Base-by-base conservation (phyloP, 2,888 invertebrate genomes). In the Blastobasis adustella region DNA sequence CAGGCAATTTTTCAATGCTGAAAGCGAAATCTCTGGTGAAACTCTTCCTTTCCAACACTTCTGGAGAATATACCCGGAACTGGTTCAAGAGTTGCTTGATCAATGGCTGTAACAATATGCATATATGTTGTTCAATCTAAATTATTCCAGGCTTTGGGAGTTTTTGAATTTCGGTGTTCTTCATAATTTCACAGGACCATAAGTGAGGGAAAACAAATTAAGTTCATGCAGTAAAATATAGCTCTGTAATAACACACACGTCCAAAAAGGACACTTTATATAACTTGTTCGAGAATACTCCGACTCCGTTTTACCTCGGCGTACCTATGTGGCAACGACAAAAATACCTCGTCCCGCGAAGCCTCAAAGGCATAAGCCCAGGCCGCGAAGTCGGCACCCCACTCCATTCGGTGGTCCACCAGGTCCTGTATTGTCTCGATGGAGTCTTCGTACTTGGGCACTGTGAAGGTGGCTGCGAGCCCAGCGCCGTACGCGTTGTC, bases 371-470 rank as follows among this genome's bases (percentile, higher is more conserved):
- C 90, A 55, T 89, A 89, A 53, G 91, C 88, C 93, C 93, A 94
- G 5, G 92, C 93, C 54, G 91, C 90, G 37, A 91, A 91, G 0
- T 92, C 92, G 0, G 91, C 93, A 0, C 91, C 91, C 93, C 93
- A 93, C 54, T 82, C 76, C 39, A 93, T 63, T 4, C 85, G 73
- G 55, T 90, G 89, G n/a, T 86, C 80, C 0, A 90, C 89, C 53
- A 94, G 79, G 52, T 93, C 91, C 47, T 90, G 78, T 3, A 91
- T 81, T 0, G 92, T 92, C 58, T 92, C 90, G 6, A 93, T 91
- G 0, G 92, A 89, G 46, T 89, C 82, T 47, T 90, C 90, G 58
- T 91, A 91, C 78, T 84, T 89, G 0, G 93, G 93, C 23, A 93
- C 89, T 0, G 93, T 93, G 69, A 93, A 89, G 37, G 92, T 90